These are phyloP conservation scores for Orthosia cruda DNA, from an alignment of 2,888 invertebrate species.

Conservation along the genomic window DNA sequence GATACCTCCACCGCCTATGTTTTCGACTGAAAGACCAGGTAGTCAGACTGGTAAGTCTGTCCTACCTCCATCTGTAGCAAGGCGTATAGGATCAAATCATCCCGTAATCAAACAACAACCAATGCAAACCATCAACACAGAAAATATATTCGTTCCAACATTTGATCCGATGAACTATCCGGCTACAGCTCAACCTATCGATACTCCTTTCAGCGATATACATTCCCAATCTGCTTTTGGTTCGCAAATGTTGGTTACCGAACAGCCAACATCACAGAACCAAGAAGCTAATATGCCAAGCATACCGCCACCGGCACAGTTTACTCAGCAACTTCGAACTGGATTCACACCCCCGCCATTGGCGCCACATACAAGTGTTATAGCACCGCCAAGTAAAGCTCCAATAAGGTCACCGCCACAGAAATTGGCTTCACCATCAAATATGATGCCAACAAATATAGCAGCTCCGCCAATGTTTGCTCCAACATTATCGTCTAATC, in stretches of 20 bases:
- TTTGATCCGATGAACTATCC: constrained; percentile 56
- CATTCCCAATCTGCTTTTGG: constrained; percentile 40
- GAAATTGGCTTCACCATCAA: constrained; percentile 22
- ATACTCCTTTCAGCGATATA: constrained; percentile 33
- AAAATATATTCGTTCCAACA: constrained; percentile 83
- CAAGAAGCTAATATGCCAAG: constrained; percentile 36
- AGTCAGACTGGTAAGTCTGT: constrained; percentile 78
- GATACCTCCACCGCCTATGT: constrained; percentile 88
- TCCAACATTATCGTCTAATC: constrained; percentile 23
- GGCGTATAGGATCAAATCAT: constrained; percentile 83
- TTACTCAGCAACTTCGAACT: constrained; percentile 35
- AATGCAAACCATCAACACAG: constrained; percentile 66
- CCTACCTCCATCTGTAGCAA: constrained; percentile 87
- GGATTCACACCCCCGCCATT: constrained; percentile 38
- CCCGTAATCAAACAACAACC: constrained; percentile 80
- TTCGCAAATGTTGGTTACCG: constrained; percentile 30
- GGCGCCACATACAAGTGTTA: constrained; percentile 29
- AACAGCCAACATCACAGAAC: constrained; percentile 19
- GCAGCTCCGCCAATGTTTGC: constrained; percentile 49
- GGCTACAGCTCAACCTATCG: constrained; percentile 30
- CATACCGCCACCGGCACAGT: constrained; percentile 34
- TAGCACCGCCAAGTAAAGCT: constrained; percentile 36
- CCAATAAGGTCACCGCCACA: constrained; percentile 28
- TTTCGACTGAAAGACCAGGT: constrained; percentile 79
- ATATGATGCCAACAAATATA: constrained; percentile 23